Conservation (phyloP, 2,888 invertebrate genomes). For the Caenorhabditis sp. region DNA sequence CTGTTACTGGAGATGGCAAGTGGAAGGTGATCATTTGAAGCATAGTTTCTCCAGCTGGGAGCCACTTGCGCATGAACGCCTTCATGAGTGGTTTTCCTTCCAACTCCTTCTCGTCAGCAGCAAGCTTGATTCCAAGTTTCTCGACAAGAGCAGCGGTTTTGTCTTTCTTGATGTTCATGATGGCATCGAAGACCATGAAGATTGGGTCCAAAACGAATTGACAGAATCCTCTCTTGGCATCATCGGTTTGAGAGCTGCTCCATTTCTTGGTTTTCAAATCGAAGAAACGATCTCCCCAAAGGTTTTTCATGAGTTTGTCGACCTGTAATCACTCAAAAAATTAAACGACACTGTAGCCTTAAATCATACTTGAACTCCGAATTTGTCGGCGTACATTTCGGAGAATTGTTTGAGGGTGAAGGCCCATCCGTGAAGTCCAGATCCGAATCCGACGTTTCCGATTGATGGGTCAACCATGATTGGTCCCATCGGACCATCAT, state of each 20-base stretch:
- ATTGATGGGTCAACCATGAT: slow-evolving; percentile 96
- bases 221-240: slow-evolving; percentile 95
- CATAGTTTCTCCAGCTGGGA: slow-evolving; percentile 98
- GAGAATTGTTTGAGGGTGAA: slow-evolving; percentile 99
- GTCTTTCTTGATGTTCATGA: slow-evolving; percentile 94
- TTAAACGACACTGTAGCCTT: neutral
- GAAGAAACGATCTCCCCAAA: slow-evolving; percentile 99
- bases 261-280: slow-evolving; percentile 96
- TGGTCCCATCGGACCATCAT: slow-evolving; percentile 98
- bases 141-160: slow-evolving; percentile 86
- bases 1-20: slow-evolving; percentile 96
- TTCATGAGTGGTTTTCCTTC: slow-evolving; percentile 95
- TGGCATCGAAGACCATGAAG: slow-evolving; percentile 87
- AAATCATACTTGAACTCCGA: slow-evolving; percentile 81
- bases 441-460: slow-evolving; percentile 99
- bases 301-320: slow-evolving; percentile 90
- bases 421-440: slow-evolving; percentile 99
- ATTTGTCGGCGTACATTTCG: slow-evolving; percentile 98
- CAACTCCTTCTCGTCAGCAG: slow-evolving; percentile 93
- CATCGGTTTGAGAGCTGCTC: slow-evolving; percentile 76
- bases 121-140: slow-evolving; percentile 89
- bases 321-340: slow-evolving; percentile 75
- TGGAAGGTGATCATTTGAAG: slow-evolving; percentile 99
- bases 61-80: slow-evolving; percentile 97
- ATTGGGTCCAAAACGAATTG: slow-evolving; percentile 99